These are phyloP conservation scores for Euphydryas editha DNA, from an alignment of 2,888 invertebrate species.

Conservation along the genomic window DNA sequence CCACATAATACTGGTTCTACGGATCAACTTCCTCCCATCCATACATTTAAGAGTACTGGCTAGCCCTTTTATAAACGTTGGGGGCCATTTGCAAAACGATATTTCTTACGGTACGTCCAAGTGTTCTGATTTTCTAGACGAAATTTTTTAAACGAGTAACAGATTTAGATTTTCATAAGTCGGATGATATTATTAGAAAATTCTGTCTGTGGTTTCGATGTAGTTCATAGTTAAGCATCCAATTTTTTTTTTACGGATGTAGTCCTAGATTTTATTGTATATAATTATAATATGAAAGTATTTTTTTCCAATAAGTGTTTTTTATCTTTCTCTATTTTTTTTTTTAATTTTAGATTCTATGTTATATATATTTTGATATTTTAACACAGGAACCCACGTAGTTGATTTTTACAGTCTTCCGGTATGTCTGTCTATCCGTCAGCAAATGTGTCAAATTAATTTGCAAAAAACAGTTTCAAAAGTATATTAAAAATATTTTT, in stretches of 20 bases:
- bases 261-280: background rate
- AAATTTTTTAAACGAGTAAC: constrained; percentile 22
- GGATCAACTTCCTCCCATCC: constrained; percentile 10
- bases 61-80: constrained; percentile 17
- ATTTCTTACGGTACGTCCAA: constrained; percentile 26
- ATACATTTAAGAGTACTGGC: constrained; percentile 1
- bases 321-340: too few relatives aligned
- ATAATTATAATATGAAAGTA: background rate
- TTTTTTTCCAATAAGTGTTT: background rate
- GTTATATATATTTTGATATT: too few relatives aligned
- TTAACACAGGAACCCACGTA: background rate
- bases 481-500: background rate
- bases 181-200: constrained; percentile 14
- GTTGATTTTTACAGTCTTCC: background rate
- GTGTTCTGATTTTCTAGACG: constrained; percentile 24
- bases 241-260: background rate
- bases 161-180: constrained; percentile 27
- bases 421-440: background rate
- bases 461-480: background rate
- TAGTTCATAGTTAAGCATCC: constrained; percentile 4
- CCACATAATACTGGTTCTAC: background rate
- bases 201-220: constrained; percentile 18
- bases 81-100: constrained; percentile 25
- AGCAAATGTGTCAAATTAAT: background rate
- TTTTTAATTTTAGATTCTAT: too few relatives aligned